phyloP scores from a whole-genome alignment of 2,888 invertebrate species.

The Acanthosepion lycidas region DNA sequence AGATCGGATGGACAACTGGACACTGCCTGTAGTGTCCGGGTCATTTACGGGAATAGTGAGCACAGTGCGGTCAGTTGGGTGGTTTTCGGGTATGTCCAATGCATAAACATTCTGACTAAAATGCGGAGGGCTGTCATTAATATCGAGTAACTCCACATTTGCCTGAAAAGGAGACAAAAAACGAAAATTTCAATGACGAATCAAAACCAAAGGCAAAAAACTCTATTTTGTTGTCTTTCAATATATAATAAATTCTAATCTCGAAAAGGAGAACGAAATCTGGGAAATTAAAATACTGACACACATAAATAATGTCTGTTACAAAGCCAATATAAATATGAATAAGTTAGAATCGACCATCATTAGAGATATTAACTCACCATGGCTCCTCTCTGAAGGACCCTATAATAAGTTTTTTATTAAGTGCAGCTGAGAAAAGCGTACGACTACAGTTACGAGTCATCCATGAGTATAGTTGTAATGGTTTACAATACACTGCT shows the following conservation, averaged over 20 bases:
- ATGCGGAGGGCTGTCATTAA: slow-evolving; percentile 94
- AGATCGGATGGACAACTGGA: slow-evolving; percentile 54
- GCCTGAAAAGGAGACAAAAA: slow-evolving; percentile 81
- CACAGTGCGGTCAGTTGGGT: not conserved
- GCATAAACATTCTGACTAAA: slow-evolving; percentile 91
- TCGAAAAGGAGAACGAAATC: too few relatives aligned
- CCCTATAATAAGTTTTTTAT: too few relatives aligned
- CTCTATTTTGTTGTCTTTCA: not conserved
- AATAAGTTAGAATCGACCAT: too few relatives aligned
- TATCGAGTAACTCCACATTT: slow-evolving; percentile 88
- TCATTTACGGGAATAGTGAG: slow-evolving; percentile 58
- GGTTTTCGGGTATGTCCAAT: slow-evolving; percentile 90
- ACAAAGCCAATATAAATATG: too few relatives aligned
- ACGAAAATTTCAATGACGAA: not conserved
- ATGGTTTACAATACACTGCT: too few relatives aligned
- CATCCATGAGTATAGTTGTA: too few relatives aligned
- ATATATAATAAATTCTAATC: not conserved
- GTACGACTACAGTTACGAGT: too few relatives aligned
- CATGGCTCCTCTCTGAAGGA: too few relatives aligned
- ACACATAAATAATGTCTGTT: too few relatives aligned
- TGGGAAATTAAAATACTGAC: too few relatives aligned
- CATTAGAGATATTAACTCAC: too few relatives aligned
- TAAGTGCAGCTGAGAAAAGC: too few relatives aligned
- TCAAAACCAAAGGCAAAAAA: not conserved
- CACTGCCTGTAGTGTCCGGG: slow-evolving; percentile 59